Evolutionary conservation across 2,888 invertebrate genomes (phyloP).

Genomic region (Drosophila antonietae): DNA sequence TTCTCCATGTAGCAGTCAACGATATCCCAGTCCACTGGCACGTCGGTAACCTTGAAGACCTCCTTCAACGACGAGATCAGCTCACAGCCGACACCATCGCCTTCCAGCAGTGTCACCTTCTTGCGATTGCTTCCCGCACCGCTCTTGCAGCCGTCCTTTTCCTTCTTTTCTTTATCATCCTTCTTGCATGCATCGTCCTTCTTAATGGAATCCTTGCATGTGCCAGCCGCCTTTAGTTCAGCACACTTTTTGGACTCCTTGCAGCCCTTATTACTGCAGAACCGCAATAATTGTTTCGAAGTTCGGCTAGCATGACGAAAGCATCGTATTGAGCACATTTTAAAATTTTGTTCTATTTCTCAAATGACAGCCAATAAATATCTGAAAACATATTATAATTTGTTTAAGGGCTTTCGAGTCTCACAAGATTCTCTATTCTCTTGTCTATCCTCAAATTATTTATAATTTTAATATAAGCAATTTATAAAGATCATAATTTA

Average conservation of each 20-base stretch:
- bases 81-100: slow-evolving; percentile 98
- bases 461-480: no score
- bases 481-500: no score
- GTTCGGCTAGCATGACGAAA: slow-evolving; percentile 2
- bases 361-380: slow-evolving; percentile 1
- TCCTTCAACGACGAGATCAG: slow-evolving; percentile 93
- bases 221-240: not conserved
- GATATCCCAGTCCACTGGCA: slow-evolving; percentile 97
- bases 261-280: slow-evolving; percentile 11
- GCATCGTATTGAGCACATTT: slow-evolving; percentile 47
- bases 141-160: not conserved
- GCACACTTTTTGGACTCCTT: slow-evolving; percentile 26
- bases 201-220: not conserved
- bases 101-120: slow-evolving; percentile 94
- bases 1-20: slow-evolving; percentile 94
- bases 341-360: slow-evolving; percentile 39
- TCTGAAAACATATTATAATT: not conserved
- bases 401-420: not conserved
- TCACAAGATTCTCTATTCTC: no score
- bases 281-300: slow-evolving; percentile 14
- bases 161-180: not conserved
- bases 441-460: no score
- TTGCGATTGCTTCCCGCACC: not conserved
- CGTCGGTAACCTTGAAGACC: slow-evolving; percentile 93
- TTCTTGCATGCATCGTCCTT: not conserved